Base-by-base conservation (phyloP, 2,113 vertebrate species). In the Lagopus leucura region DNA sequence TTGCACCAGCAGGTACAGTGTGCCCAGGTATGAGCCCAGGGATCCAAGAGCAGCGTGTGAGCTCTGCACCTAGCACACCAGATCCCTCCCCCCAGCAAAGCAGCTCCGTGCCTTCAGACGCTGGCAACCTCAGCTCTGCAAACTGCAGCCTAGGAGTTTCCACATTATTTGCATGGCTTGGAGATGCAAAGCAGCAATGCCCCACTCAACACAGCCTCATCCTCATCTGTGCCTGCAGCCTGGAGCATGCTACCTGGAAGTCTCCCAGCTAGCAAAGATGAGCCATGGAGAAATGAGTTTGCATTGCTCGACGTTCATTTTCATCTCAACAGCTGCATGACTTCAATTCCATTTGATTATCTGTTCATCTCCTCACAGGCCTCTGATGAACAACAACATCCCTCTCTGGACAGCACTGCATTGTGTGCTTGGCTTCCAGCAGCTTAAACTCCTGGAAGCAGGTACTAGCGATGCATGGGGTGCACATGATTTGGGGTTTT, bases 401-500 rank as follows among this genome's bases (percentile, higher is more conserved):
- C 43, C 65, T 73, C 21, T 40, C 1, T 5, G 12, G n/a, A 24
- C 66, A 48, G 16, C 38, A 1, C 11, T 34, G 6, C 20, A 61
- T 43, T 48, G 32, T 0, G 1, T 2, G 7, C 50, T 69, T 28
- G 43, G 45, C n/a, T 52, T 45, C 48, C 48, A 48, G 57, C 64
- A 60, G 4, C 30, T 38, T 22, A 24, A 42, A n/a, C 24, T 47
- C 80, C 24, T 6, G 4, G 3, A 22, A n/a, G 27, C 8, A 19
- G 0, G 3, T 7, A 22, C 6, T 27, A 13, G 28, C 48, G 69
- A 5, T 54, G 18, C 38, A 4, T 12, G 2, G 27, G 45, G 32
- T 38, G 36, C 60, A 71, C 0, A 2, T 3, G 10, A 38, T 42
- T 3, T 1, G 6, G 6, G 5, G 9, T 3, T 63, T 42, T 38